These are phyloP conservation scores for Sarotherodon lohbergeri DNA, from an alignment of 2,113 vertebrate genomes.

Conservation along the genomic window DNA sequence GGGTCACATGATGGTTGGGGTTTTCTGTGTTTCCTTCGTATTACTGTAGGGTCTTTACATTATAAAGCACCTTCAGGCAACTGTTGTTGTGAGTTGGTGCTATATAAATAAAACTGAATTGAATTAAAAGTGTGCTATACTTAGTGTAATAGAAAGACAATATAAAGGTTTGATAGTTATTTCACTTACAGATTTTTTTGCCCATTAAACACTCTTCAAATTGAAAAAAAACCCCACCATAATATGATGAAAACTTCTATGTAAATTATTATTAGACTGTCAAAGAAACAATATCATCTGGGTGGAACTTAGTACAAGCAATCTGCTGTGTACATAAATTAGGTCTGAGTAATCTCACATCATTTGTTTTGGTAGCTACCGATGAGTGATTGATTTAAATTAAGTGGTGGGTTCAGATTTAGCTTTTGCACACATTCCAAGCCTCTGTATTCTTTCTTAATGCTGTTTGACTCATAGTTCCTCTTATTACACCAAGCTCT, in stretches of 20 bases:
- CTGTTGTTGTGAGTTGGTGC: not conserved
- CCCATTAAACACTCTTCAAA: not conserved
- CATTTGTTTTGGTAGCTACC: not conserved
- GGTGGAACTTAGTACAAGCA: not conserved
- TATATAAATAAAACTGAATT: not conserved
- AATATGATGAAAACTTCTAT: not conserved
- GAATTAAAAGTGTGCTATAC: not conserved
- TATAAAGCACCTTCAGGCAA: not conserved
- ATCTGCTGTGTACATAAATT: not conserved
- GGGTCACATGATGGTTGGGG: not conserved
- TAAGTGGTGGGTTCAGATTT: not conserved
- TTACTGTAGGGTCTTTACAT: not conserved
- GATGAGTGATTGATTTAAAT: not conserved
- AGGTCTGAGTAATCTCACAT: not conserved
- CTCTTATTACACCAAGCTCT: not conserved
- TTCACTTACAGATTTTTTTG: not conserved
- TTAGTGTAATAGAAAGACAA: not conserved
- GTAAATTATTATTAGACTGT: not conserved
- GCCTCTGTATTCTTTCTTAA: not conserved
- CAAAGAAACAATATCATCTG: not conserved
- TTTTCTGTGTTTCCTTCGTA: not conserved
- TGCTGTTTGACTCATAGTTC: not conserved
- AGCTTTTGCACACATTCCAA: not conserved
- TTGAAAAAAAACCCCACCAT: accelerated
- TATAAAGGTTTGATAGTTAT: not conserved